Evolutionary conservation across 2,113 vertebrate genomes (phyloP), one percentile per base, ranked within the genome.

Genomic region (Gallinago jamesoni): DNA sequence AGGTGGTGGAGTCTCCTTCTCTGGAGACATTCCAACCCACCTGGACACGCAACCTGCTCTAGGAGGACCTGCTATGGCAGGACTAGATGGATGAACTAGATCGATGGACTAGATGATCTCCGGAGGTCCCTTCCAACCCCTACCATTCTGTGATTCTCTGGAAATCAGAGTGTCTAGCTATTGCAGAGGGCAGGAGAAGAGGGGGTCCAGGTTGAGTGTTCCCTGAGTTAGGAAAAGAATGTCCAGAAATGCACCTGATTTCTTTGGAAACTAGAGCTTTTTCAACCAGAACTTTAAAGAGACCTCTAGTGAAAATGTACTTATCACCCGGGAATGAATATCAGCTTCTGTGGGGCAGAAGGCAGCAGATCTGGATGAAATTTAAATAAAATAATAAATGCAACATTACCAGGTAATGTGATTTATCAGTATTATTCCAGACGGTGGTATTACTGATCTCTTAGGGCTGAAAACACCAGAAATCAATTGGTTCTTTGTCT

Each of bases 271-370:
- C 8, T 64, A 19, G 52, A 39, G 8, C 4, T 17, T 55, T 63
- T 84, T 78, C 21, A 73, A 73, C 8, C 24, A 62, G 2, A 3
- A 66, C 4, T 83, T 83, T 27, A 28, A 87, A 52, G n/a, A 72
- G 2, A 28, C 30, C 2, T 1, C 3, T 16, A 43, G 24, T 57
- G 10, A 41, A 93, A 80, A 93, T 63, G 2, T 1, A 0, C 7
- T 27, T 3, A 55, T 74, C 35, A 35, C 5, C 9, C 31, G 7
- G 18, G 30, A 56, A 19, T 68, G 9, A 83, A 64, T 33, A 27
- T 1, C 17, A 60, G 8, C 6, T 68, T 63, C 50, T 35, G 5
- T 16, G 39, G 28, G n/a, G 6, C 15, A 75, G 33, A 79, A 67
- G 7, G 33, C 25, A 39, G 62, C 20, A 2, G 3, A 14, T 12